Evolutionary conservation across 2,797 vertebrate species (phyloP), one percentile per base, ranked within the genome.

Genomic region (Remorina albescens): DNA sequence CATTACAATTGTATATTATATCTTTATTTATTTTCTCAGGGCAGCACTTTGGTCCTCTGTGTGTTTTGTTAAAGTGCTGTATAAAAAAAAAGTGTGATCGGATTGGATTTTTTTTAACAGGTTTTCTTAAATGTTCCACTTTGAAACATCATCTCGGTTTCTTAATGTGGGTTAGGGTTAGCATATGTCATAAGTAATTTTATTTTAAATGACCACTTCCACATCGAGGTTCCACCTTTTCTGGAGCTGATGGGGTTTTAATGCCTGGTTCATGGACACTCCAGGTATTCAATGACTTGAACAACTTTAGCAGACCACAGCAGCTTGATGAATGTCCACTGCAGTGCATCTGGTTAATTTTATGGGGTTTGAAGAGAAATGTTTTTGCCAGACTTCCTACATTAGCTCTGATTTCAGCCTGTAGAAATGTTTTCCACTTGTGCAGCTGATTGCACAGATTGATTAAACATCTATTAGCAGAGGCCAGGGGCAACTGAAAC

Each of bases 321-420:
- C 60, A 46, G 49, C 34, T 16, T 15, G 67, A 41, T 21, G 42
- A 65, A 67, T 7, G 25, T 4, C 5, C 12, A 1, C 46, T 53
- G 4, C 19, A 23, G 55, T 42, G 18, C 53, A 80, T 79, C 30
- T 69, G 60, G 30, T 47, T 30, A 65, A 79, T 32, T 62, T 65
- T 19, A 56, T 36, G 11, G 32, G 37, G 21, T 44, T 61, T 58
- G 0, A 32, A 37, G 8, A 19, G 21, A n/a, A 57, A 51, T 56
- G 59, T 49, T 5, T 61, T 2, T 11, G n/a, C 6, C 49, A 68
- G 26, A 47, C 6, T 30, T 74, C 4, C 11, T 30, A 30, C 34
- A 61, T 60, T 63, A 42, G 70, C 42, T 37, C 28, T 36, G 59
- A 63, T 25, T 55, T 4, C 41, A 72, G 57, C 8, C n/a, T 65